Percentiles rank a stretch among this genome's conserved stretches.
Conservation (phyloP, 2,797 vertebrate genomes). For the Otolemur crassicaudatus region DNA sequence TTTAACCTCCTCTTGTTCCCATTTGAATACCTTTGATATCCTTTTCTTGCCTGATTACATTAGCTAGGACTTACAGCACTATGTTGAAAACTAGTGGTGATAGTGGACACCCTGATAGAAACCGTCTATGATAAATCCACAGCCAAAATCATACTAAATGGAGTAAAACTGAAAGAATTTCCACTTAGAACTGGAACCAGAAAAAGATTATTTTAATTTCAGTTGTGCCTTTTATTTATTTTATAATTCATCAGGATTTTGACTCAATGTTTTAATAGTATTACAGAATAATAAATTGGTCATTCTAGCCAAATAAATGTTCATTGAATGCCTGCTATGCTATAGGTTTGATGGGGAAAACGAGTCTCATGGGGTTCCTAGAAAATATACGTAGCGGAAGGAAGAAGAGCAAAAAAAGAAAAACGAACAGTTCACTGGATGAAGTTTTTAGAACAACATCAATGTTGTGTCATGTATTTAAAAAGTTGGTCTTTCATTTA, state of each 20-base stretch:
- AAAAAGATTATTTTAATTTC: constrained; percentile 4
- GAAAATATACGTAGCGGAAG: background rate
- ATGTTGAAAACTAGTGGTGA: too few relatives aligned
- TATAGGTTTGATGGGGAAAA: background rate
- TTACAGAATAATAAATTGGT: background rate
- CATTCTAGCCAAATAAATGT: background rate
- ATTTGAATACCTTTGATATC: too few relatives aligned
- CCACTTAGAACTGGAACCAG: too few relatives aligned
- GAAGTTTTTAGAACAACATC: background rate
- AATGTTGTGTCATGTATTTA: background rate
- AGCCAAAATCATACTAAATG: too few relatives aligned
- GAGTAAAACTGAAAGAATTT: too few relatives aligned
- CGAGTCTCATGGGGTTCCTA: background rate
- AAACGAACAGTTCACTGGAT: background rate
- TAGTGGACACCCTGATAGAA: too few relatives aligned
- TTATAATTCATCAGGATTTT: background rate
- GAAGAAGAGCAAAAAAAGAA: background rate
- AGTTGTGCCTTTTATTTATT: background rate
- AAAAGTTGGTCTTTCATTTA: background rate
- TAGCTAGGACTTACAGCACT: too few relatives aligned
- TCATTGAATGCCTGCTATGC: background rate
- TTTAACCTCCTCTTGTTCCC: too few relatives aligned
- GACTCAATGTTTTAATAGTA: background rate
- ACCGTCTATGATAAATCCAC: too few relatives aligned
- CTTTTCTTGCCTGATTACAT: too few relatives aligned